Base-by-base conservation (phyloP, 2,888 invertebrate genomes). In the Platycheirus rosarum region DNA sequence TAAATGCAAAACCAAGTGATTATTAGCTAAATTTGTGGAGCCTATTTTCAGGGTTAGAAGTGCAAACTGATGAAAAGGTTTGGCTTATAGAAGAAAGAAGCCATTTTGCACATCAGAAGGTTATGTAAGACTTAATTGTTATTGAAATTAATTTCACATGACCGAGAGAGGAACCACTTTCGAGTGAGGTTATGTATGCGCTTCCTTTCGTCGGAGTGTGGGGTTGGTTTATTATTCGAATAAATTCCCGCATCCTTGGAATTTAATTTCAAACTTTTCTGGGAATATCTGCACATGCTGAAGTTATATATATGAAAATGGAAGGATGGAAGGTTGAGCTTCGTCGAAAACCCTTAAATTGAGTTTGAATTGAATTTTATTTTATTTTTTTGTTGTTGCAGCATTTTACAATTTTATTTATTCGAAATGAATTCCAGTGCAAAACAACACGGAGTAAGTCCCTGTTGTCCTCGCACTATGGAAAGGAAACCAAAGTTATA, bases 231-330 rank as follows among this genome's bases (percentile, higher is more conserved):
- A 29, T 63, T 63, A 42, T 76, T 55, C 23, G 35, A 40, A 48
- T 40, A 63, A 65, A 63, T 23, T 26, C 35, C 51, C 35, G 77
- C 44, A 78, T 78, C 55, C 66, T 62, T 55, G 46, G 32, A 73
- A 73, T 73, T 78, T 53, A 73, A 77, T 68, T 73, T 68, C 32
- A 78, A 74, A 78, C 66, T 78, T 74, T 78, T 68, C 48, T 73
- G 74, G 32, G 74, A 74, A 66, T 49, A 35, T 60, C 51, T n/a
- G 48, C 68, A 78, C 53, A 32, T 48, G 26, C 26, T 18, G 23
- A 20, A 44, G 55, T 53, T 29, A 11, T 8, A 4, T 8, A 4
- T 9, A 2, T 18, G 18, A 18, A 7, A 62, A 49, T 37, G 42
- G 32, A n/a, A 3, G 42, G 11, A 40, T 20, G 20, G 23, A 37